phyloP scores from a whole-genome alignment of 2,797 vertebrate species.

The Sebastes reedi region DNA sequence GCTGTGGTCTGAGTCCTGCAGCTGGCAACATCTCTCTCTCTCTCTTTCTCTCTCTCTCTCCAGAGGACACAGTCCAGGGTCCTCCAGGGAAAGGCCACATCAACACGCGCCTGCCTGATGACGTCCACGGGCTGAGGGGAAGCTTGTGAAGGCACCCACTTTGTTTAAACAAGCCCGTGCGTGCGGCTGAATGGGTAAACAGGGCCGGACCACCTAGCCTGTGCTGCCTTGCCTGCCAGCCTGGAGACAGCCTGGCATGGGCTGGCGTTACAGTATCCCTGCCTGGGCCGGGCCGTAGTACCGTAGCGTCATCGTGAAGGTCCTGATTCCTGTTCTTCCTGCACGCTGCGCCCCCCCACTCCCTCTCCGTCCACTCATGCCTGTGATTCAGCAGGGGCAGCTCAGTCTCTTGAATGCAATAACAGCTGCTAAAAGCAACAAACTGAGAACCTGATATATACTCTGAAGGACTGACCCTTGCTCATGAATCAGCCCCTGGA shows the following conservation, averaged over 20 bases:
- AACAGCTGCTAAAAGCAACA: constrained; percentile 80
- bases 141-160: constrained; percentile 74
- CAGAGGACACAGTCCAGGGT: constrained; percentile 45
- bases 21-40: constrained; percentile 47
- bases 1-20: constrained; percentile 47
- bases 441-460: constrained; percentile 77
- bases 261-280: background rate
- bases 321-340: constrained; percentile 21
- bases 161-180: constrained; percentile 79
- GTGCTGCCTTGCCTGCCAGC: constrained; percentile 51
- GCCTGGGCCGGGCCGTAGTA: background rate
- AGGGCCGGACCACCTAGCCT: constrained; percentile 81
- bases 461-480: constrained; percentile 61
- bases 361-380: constrained; percentile 11
- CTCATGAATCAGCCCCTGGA: constrained; percentile 66
- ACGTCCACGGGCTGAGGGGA: constrained; percentile 65
- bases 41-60: constrained; percentile 5
- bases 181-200: constrained; percentile 74
- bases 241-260: constrained; percentile 36
- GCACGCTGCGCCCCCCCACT: background rate
- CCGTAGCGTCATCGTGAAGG: constrained; percentile 1
- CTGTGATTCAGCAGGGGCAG: constrained; percentile 28
- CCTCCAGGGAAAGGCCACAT: constrained; percentile 68
- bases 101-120: constrained; percentile 64
- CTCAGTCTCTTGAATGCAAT: constrained; percentile 71